Evolutionary conservation across 2,113 vertebrate species (phyloP).

Genomic region (Platanista minor): DNA sequence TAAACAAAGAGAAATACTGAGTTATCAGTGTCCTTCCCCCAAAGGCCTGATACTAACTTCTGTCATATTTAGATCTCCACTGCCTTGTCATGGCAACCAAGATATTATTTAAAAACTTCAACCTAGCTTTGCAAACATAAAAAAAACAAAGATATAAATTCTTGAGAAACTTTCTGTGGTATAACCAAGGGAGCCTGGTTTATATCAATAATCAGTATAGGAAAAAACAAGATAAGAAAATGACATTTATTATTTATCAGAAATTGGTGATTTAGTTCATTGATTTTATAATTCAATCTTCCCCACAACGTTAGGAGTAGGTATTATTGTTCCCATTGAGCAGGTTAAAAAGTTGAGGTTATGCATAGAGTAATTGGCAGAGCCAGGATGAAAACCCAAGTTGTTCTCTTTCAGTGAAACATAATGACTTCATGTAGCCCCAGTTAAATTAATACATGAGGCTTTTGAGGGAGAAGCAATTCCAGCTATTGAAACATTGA

Average conservation of each 20-base stretch:
- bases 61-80: background rate
- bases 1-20: background rate
- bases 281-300: background rate
- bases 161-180: background rate
- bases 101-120: background rate
- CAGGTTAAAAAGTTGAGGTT: background rate
- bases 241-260: background rate
- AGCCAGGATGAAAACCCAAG: background rate
- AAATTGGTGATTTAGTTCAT: background rate
- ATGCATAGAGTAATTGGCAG: background rate
- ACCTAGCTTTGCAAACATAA: background rate
- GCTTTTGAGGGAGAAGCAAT: background rate
- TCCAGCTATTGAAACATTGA: background rate
- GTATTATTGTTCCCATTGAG: background rate
- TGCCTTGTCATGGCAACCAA: background rate
- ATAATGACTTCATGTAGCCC: background rate
- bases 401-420: background rate
- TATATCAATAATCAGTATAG: background rate
- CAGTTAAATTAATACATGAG: background rate
- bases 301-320: background rate
- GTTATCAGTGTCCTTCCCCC: background rate
- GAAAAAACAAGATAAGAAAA: background rate
- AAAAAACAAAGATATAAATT: background rate
- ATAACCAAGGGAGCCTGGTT: background rate
- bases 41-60: background rate